Conservation (phyloP, 1,140 invertebrate genomes). For the Octopus bimaculoides region DNA sequence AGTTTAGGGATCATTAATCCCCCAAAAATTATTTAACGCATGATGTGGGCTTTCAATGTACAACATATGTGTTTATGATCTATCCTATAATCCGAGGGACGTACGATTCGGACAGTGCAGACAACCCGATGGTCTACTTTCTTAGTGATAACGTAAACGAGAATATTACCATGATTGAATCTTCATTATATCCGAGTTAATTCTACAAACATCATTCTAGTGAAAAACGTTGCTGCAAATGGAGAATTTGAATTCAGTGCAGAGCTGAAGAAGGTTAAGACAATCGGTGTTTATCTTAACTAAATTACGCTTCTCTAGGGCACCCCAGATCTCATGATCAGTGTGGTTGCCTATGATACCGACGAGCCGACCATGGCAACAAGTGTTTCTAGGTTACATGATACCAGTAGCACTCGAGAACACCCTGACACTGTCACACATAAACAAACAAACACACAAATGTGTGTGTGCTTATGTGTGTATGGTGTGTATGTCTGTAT, state of each 20-base stretch:
- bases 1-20: no score
- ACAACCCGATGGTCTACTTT: background rate
- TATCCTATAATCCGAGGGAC: background rate
- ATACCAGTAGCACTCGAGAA: no score
- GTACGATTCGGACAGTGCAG: background rate
- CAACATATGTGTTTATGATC: background rate
- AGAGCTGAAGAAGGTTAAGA: background rate
- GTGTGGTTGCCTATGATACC: no score
- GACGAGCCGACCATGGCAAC: no score
- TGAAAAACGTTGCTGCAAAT: background rate
- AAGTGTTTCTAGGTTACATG: no score
- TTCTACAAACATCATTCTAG: background rate
- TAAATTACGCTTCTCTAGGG: background rate
- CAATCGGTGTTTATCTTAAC: background rate
- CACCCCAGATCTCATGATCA: background rate
- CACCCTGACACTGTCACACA: no score
- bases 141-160: background rate
- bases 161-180: conserved; percentile 7
- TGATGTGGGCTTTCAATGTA: no score
- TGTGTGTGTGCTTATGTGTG: no score
- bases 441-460: no score
- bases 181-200: background rate
- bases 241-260: background rate
- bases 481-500: no score
- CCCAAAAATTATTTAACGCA: no score